Conservation (phyloP, 2,113 vertebrate genomes). For the Gorsachius goisagi region DNA sequence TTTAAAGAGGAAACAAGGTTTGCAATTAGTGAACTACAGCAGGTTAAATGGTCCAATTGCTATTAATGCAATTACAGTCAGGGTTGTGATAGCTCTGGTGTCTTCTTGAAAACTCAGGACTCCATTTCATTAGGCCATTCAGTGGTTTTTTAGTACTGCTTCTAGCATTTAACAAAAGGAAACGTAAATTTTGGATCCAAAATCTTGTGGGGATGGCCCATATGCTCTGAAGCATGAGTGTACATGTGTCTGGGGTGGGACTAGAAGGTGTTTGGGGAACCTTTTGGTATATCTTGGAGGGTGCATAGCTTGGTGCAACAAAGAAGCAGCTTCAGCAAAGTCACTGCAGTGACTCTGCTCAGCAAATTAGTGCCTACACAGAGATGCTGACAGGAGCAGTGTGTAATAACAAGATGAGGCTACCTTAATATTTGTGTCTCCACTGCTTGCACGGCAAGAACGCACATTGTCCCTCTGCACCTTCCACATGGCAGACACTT, state of each 20-base stretch:
- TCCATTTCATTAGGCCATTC: not conserved
- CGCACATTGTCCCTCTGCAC: accelerated
- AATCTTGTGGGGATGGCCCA: not conserved
- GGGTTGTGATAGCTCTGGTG: not conserved
- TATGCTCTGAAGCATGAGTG: not conserved
- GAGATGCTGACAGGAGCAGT: not conserved
- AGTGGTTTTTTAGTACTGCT: not conserved
- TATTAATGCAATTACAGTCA: slow-evolving; percentile 68
- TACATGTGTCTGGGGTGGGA: not conserved
- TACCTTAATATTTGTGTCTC: not conserved
- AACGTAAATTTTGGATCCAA: not conserved
- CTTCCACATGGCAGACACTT: not conserved
- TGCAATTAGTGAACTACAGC: slow-evolving; percentile 47
- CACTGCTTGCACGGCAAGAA: not conserved
- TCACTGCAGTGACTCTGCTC: not conserved
- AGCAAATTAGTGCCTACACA: not conserved
- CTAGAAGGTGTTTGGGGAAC: not conserved
- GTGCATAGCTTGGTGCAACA: not conserved
- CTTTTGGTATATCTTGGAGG: not conserved
- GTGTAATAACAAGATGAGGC: not conserved
- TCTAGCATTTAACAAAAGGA: not conserved
- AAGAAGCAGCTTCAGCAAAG: not conserved
- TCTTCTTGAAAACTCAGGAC: not conserved
- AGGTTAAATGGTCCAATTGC: not conserved
- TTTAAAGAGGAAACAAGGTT: slow-evolving; percentile 33